These are phyloP conservation scores for Aporrectodea caliginosa DNA, from an alignment of 1,140 invertebrate species.

Conservation along the genomic window DNA sequence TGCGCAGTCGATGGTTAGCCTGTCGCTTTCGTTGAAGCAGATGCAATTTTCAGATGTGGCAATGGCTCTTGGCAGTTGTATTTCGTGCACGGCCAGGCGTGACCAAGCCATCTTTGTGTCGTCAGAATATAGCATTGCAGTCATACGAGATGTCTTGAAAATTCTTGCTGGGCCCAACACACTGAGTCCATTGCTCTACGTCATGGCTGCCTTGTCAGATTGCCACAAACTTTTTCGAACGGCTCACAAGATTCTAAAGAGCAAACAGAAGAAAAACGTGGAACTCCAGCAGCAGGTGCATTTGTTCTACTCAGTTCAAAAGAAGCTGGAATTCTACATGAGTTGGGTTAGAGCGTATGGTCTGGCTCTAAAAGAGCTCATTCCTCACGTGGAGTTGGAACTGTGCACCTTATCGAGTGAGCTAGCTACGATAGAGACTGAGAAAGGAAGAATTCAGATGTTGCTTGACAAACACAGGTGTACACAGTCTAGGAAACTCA, in stretches of 20 bases:
- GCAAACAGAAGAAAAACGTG: not conserved
- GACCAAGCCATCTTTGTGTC: constrained; percentile 8
- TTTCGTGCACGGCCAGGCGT: not conserved
- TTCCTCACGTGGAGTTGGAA: not conserved
- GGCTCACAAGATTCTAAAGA: not conserved
- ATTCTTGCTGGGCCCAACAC: constrained; percentile 7
- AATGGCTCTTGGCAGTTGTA: constrained; percentile 11
- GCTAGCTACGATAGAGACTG: not conserved
- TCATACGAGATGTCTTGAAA: constrained; percentile 17
- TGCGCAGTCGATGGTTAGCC: not conserved
- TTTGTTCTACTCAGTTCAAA: not conserved
- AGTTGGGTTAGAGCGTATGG: not conserved
- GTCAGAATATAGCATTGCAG: constrained; percentile 13
- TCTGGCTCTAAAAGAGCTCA: not conserved
- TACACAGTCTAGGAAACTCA: not conserved
- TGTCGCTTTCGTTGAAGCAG: not conserved
- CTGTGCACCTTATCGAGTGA: not conserved
- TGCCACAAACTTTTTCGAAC: not conserved
- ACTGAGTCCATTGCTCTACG: constrained; percentile 3
- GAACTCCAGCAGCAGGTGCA: not conserved
- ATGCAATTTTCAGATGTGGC: constrained; percentile 9
- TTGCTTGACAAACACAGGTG: not conserved
- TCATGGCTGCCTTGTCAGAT: not conserved
- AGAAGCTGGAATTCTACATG: not conserved
- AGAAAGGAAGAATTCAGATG: not conserved